Evolutionary conservation across 2,797 vertebrate species (phyloP).

Genomic region (Galagoides demidoff): DNA sequence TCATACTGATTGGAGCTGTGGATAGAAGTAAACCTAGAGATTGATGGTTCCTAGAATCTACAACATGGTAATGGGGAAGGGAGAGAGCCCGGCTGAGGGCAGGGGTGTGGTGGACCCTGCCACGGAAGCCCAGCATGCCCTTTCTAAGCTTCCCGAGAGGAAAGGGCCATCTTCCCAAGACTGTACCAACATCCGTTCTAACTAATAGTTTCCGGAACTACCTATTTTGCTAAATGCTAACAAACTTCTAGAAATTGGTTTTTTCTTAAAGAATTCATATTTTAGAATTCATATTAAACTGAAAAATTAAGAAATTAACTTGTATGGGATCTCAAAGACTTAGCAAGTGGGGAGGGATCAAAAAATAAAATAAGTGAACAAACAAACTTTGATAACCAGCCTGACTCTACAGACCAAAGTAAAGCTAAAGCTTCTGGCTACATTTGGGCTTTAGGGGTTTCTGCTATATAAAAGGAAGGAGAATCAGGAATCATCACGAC

Average conservation of each 20-base stretch:
- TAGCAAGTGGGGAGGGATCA: neutral
- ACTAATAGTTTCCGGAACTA: too few species aligned
- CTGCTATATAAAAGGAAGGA: neutral
- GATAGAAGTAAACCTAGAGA: neutral
- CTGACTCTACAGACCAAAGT: neutral
- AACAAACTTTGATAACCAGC: neutral
- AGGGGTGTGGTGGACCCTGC: too few species aligned
- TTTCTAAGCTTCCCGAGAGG: neutral
- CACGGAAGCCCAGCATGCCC: neutral
- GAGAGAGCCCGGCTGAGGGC: neutral
- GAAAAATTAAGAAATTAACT: conserved; percentile 39
- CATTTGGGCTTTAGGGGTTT: neutral
- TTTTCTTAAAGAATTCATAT: neutral
- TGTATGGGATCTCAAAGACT: neutral
- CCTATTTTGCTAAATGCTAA: neutral
- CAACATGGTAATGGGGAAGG: rapidly evolving
- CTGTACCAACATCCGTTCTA: neutral
- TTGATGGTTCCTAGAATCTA: neutral
- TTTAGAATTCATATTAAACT: neutral
- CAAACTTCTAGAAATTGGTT: neutral
- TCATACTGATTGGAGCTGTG: neutral
- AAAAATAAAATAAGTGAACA: neutral
- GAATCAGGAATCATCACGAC: neutral
- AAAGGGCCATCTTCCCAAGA: neutral
- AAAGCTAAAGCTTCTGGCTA: neutral